Conservation (phyloP, 2,888 invertebrate genomes). For the Eristalis tenax region DNA sequence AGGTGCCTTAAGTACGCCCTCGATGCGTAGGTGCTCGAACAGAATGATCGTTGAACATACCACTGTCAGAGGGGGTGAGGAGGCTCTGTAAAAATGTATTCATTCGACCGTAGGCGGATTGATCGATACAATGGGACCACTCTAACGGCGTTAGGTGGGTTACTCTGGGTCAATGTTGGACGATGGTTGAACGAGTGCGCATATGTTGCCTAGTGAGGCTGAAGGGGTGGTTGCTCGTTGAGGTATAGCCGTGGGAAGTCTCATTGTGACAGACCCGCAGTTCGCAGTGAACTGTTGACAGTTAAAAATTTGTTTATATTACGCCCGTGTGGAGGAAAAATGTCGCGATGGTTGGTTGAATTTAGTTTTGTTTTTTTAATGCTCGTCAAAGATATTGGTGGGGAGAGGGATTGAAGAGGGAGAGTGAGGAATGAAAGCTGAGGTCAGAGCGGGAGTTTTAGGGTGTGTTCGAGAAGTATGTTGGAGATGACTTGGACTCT, state of each 20-base stretch:
- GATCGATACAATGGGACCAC: constrained; percentile 53
- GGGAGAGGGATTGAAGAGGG: no score
- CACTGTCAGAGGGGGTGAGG: not conserved
- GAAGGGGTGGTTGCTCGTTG: not conserved
- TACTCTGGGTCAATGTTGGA: constrained; percentile 57
- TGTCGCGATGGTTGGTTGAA: not conserved
- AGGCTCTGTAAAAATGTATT: not conserved
- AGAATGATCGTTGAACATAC: not conserved
- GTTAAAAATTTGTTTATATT: not conserved
- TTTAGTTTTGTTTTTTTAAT: not conserved
- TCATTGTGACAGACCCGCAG: not conserved
- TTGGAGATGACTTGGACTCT: no score
- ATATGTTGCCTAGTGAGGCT: not conserved
- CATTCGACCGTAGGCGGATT: constrained; percentile 53
- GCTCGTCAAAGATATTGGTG: not conserved
- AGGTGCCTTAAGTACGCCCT: not conserved
- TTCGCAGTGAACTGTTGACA: not conserved
- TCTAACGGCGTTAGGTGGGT: constrained; percentile 38
- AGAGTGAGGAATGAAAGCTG: no score
- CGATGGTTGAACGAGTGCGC: not conserved
- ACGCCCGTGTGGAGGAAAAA: not conserved
- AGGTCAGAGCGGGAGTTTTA: no score
- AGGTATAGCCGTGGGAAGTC: not conserved
- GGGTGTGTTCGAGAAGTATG: no score
- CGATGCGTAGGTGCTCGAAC: not conserved